Percentiles rank a stretch among this genome's conserved stretches.
These are phyloP conservation scores for Atlantisia rogersi DNA, from an alignment of 2,113 vertebrate genomes.

Conservation along the genomic window DNA sequence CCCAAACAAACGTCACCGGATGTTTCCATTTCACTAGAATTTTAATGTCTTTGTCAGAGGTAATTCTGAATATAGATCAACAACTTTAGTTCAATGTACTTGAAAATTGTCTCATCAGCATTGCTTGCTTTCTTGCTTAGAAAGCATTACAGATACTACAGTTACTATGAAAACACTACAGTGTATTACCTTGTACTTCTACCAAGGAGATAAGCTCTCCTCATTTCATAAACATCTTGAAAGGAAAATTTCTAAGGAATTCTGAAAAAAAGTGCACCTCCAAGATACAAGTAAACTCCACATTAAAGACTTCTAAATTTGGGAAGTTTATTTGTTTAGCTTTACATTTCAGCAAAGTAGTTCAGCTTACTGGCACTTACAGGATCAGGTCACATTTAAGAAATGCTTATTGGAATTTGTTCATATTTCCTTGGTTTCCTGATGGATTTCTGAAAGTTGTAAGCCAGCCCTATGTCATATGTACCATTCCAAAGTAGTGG, in stretches of 20 bases:
- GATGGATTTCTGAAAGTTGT: not conserved
- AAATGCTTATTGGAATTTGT: not conserved
- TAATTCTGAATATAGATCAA: not conserved
- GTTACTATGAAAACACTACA: not conserved
- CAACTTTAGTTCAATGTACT: not conserved
- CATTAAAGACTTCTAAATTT: not conserved
- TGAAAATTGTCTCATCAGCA: not conserved
- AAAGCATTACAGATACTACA: accelerated
- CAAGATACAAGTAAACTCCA: not conserved
- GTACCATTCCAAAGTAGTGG: not conserved
- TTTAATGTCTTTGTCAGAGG: not conserved
- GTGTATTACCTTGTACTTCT: not conserved
- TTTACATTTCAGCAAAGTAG: not conserved
- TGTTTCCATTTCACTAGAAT: not conserved
- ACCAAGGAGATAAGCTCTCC: not conserved
- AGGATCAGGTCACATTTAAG: not conserved
- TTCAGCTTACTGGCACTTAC: not conserved
- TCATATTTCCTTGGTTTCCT: not conserved
- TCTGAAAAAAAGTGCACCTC: not conserved
- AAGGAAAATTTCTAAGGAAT: not conserved
- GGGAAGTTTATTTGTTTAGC: not conserved
- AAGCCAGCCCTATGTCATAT: not conserved
- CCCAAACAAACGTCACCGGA: not conserved
- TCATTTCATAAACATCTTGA: not conserved
- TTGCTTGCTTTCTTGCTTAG: not conserved